Evolutionary conservation across 1,140 invertebrate genomes (phyloP).

Genomic region (Leptopilina boulardi): DNA sequence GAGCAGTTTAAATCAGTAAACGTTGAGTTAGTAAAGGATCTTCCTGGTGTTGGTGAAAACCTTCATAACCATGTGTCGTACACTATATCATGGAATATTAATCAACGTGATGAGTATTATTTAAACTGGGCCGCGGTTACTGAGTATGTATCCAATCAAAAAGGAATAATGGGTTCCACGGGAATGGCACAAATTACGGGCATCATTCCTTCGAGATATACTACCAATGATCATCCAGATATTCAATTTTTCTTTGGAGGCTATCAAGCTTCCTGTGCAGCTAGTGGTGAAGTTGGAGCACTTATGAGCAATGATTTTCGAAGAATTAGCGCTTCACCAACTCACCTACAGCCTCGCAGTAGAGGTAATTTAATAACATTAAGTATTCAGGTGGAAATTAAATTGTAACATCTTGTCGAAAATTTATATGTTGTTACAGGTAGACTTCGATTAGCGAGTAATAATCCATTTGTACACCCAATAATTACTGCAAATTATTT

Average conservation of each 20-base stretch:
- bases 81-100: slow-evolving; percentile 73
- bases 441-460: slow-evolving; percentile 70
- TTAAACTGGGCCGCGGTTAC: slow-evolving; percentile 79
- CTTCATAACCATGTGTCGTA: slow-evolving; percentile 85
- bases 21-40: slow-evolving; percentile 77
- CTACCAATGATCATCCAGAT: slow-evolving; percentile 78
- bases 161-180: slow-evolving; percentile 80
- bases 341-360: slow-evolving; percentile 76
- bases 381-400: neutral
- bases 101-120: slow-evolving; percentile 77
- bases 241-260: slow-evolving; percentile 84
- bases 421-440: slow-evolving; percentile 50
- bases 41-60: slow-evolving; percentile 87
- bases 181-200: slow-evolving; percentile 80
- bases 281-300: slow-evolving; percentile 75
- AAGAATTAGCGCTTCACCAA: slow-evolving; percentile 72
- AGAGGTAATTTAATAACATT: slow-evolving; percentile 66
- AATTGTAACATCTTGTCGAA: neutral
- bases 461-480: slow-evolving; percentile 79
- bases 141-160: slow-evolving; percentile 79
- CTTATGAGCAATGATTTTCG: slow-evolving; percentile 79
- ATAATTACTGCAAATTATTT: slow-evolving; percentile 80
- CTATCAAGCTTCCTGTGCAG: slow-evolving; percentile 79
- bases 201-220: slow-evolving; percentile 78
- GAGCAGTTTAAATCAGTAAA: slow-evolving; percentile 76